Conservation (phyloP, 2,797 vertebrate genomes). For the Schizopygopsis malacanthus region DNA sequence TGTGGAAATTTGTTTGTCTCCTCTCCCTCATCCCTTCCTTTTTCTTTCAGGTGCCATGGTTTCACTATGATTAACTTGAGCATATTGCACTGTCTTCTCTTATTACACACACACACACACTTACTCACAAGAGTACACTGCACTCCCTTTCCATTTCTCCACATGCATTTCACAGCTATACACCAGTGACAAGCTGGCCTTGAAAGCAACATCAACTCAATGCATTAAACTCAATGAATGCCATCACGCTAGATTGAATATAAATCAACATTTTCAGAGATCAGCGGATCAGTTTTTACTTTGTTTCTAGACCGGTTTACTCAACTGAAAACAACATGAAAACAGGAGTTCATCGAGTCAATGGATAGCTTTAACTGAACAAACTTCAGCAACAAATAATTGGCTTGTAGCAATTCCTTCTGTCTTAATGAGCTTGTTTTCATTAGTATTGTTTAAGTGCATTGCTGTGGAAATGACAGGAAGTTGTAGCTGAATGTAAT, state of each 20-base stretch:
- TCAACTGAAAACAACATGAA: slow-evolving; percentile 32
- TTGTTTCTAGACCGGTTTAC: slow-evolving; percentile 28
- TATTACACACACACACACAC: slow-evolving; percentile 62
- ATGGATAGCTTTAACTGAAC: slow-evolving; percentile 38
- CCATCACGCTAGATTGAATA: slow-evolving; percentile 29
- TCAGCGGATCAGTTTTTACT: background rate
- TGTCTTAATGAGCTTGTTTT: slow-evolving; percentile 59
- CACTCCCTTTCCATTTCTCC: slow-evolving; percentile 6
- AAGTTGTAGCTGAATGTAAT: slow-evolving; percentile 38
- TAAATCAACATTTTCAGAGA: slow-evolving; percentile 27
- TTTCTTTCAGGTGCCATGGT: slow-evolving; percentile 68
- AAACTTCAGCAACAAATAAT: slow-evolving; percentile 47
- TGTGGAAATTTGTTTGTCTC: slow-evolving; percentile 66
- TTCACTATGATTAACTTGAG: slow-evolving; percentile 71
- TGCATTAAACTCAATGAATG: slow-evolving; percentile 23
- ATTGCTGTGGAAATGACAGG: slow-evolving; percentile 48
- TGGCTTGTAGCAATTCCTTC: slow-evolving; percentile 48
- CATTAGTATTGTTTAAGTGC: slow-evolving; percentile 50
- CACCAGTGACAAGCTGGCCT: slow-evolving; percentile 20
- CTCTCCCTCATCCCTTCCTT: slow-evolving; percentile 61
- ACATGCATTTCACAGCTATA: slow-evolving; percentile 29
- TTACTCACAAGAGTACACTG: background rate
- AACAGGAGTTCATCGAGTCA: slow-evolving; percentile 31
- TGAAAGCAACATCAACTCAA: slow-evolving; percentile 17
- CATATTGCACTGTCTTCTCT: slow-evolving; percentile 75